These are phyloP conservation scores for Chaetophractus vellerosus DNA, from an alignment of 2,797 vertebrate genomes.

Conservation along the genomic window DNA sequence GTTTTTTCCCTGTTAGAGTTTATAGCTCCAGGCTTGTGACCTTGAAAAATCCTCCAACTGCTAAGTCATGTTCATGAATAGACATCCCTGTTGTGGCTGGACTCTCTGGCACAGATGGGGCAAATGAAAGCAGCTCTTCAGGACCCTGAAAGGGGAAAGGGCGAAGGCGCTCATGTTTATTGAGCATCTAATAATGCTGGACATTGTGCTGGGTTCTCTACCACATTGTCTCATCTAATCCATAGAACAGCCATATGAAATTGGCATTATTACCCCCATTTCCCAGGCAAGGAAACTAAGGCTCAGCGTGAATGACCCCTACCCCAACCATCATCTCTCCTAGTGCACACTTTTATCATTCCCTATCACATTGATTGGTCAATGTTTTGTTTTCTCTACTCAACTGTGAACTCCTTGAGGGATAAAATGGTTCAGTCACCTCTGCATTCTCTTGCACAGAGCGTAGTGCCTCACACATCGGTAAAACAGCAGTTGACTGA, in stretches of 20 bases:
- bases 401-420: conserved; percentile 1
- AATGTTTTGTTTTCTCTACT: conserved; percentile 16
- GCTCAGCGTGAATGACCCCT: background rate
- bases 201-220: background rate
- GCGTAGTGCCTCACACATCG: background rate
- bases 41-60: conserved; percentile 29
- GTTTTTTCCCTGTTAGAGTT: conserved; percentile 27
- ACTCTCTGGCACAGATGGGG: background rate
- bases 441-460: conserved; percentile 13
- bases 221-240: background rate
- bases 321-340: background rate
- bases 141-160: background rate
- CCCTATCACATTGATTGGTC: background rate
- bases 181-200: background rate
- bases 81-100: background rate
- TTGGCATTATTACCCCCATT: background rate
- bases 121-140: background rate
- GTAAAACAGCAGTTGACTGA: conserved; percentile 40
- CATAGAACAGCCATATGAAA: background rate
- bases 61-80: background rate
- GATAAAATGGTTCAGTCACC: conserved; percentile 15
- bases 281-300: background rate
- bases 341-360: background rate
- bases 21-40: background rate
- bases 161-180: background rate